Base-by-base conservation (phyloP, 2,797 vertebrate genomes). In the Phrynocephalus vlangalii region DNA sequence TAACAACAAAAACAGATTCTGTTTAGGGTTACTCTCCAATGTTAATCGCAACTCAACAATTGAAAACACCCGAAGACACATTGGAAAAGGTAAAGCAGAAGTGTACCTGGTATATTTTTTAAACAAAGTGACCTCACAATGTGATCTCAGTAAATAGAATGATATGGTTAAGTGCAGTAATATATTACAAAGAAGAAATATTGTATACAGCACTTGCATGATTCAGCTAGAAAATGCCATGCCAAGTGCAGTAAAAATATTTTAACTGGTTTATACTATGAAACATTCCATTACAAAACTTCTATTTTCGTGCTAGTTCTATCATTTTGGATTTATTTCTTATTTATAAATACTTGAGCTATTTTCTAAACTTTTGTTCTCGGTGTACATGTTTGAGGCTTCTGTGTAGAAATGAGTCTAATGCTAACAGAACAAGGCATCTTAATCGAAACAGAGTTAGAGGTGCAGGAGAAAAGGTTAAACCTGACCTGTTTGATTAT, bases 41-140 rank as follows among this genome's bases (percentile, higher is more conserved):
- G 98, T 99, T 68, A 99, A 99, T 94, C 98, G 98, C 90, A 99
- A 99, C 96, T 99, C 98, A 0, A 99, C 99, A 0, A 99, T 99
- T 44, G 98, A 99, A 96, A 99, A 99, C 96, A 99, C 98, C 10
- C 97, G 98, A 13, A 96, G 98, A 85, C 98, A 99, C 94, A 99
- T 99, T 82, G 98, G 98, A 90, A 99, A 99, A 98, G 98, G 99
- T 99, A 96, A 94, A 87, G 3, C 48, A 83, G 7, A 0, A 5
- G 0, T 86, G 33, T 78, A 4, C 28, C 38, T 72, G 71, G 15
- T 44, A 4, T 26, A 16, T 70, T 68, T 44, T 33, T 26, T 44
- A 88, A 88, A 22, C 24, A 77, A 8, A 5, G 20, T 38, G 44
- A 60, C 52, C 81, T 33, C 63, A 66, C 44, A 24, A 16, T 63